Conservation (phyloP, 2,888 invertebrate species). For the Oscheius sp. region DNA sequence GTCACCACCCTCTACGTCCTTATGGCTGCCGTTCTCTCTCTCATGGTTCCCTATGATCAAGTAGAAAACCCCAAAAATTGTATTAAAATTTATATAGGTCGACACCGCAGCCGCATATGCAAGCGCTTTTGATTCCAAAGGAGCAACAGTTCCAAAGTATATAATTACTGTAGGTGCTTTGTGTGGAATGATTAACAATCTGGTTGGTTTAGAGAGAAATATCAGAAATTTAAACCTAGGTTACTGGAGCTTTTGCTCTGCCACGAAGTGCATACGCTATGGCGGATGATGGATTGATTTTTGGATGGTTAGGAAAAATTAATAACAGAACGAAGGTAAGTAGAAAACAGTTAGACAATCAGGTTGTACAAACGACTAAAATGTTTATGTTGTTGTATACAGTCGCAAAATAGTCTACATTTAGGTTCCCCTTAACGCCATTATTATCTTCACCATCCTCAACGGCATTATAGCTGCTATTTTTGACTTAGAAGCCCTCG, state of each 20-base stretch:
- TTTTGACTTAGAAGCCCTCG: constrained; percentile 69
- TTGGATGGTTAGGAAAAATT: constrained; percentile 71
- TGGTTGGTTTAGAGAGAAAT: constrained; percentile 55
- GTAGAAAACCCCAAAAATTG: constrained; percentile 14
- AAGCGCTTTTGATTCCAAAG: constrained; percentile 79
- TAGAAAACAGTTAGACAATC: background rate
- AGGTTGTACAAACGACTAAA: background rate
- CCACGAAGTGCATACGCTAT: constrained; percentile 78
- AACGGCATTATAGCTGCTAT: constrained; percentile 69
- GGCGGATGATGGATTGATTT: constrained; percentile 75
- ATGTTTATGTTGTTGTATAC: background rate
- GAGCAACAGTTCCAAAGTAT: constrained; percentile 82
- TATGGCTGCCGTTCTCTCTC: constrained; percentile 45
- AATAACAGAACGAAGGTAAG: constrained; percentile 45
- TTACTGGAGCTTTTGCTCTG: constrained; percentile 82
- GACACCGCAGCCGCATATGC: constrained; percentile 74
- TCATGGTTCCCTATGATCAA: constrained; percentile 54
- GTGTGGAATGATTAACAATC: constrained; percentile 81
- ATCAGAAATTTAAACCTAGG: constrained; percentile 6
- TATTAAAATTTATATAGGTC: constrained; percentile 32
- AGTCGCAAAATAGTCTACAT: background rate
- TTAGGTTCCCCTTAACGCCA: constrained; percentile 55
- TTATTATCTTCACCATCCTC: constrained; percentile 62
- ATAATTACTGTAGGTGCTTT: constrained; percentile 84
- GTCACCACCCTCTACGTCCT: constrained; percentile 47